Evolutionary conservation across 2,797 vertebrate species (phyloP), one percentile per base, ranked within the genome.

Genomic region (Ctenosaura bakeri): DNA sequence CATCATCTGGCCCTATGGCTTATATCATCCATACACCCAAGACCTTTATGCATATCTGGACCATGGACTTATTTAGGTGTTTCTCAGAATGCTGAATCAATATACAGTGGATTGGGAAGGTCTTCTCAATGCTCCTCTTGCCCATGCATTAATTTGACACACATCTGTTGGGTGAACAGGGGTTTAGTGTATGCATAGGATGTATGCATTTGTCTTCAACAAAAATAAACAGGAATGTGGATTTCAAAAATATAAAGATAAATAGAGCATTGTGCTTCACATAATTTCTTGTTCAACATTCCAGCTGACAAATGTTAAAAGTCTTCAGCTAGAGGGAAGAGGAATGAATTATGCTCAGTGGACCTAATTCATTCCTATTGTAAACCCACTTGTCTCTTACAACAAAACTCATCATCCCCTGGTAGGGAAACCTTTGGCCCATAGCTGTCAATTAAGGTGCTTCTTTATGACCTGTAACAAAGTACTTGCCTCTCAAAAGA

Each of bases 211-310:
- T n/a, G n/a, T n/a, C 14, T 88, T 93, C 93, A 89, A 91, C 86
- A 56, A 90, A 97, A 96, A 94, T 96, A 95, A 95, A 95, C 91
- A 88, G n/a, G 78, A 94, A 82, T 95, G 95, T 93, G 4, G 2
- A 35, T 88, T 81, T 81, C 90, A 73, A 78, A 76, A 91, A n/a
- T 66, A 66, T 22, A 78, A 42, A 24, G 9, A 10, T 87, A 59
- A 92, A 35, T 90, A 91, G 42, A 46, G 86, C 86, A 90, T 96
- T 93, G 6, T 22, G 90, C 20, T 76, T 62, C 78, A 92, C 24
- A 6, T 20, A 3, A n/a, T 59, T 91, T 94, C 89, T 50, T 38
- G 46, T 91, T 52, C 77, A 16, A 6, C 92, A 78, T 66, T 87
- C 64, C 24, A 20, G 88, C 29, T 92, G 84, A 92, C 91, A 66